These are phyloP conservation scores for Lepus americanus DNA, from an alignment of 2,113 vertebrate species.

Conservation along the genomic window DNA sequence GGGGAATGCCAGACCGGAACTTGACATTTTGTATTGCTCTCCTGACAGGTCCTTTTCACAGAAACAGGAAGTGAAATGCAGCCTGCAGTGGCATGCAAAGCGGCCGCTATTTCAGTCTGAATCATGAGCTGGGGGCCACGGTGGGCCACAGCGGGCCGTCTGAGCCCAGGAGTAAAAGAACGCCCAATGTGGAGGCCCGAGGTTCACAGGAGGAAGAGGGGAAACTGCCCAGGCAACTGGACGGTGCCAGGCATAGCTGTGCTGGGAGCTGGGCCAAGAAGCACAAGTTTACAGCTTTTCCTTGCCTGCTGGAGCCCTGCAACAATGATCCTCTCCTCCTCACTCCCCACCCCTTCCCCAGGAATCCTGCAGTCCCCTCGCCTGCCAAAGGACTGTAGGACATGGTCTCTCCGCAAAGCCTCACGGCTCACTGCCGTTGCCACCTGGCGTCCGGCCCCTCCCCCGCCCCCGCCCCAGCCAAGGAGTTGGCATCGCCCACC, in stretches of 20 bases:
- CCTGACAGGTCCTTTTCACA: constrained; percentile 77
- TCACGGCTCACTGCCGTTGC: background rate
- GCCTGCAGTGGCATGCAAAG: constrained; percentile 78
- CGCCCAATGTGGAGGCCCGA: background rate
- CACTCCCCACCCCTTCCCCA: background rate
- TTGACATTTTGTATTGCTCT: constrained; percentile 76
- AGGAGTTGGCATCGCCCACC: background rate
- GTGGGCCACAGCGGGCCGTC: background rate
- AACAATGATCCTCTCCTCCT: background rate
- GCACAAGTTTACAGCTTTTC: constrained; percentile 23
- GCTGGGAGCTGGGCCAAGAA: background rate
- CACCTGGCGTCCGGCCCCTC: background rate
- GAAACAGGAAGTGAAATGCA: constrained; percentile 84
- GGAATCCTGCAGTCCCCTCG: background rate
- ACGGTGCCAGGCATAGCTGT: background rate
- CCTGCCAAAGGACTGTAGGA: background rate
- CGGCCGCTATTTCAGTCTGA: constrained; percentile 82
- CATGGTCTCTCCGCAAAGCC: background rate
- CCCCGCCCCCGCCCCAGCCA: background rate
- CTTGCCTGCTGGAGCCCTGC: background rate
- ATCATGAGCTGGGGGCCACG: constrained; percentile 63
- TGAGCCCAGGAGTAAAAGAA: constrained; percentile 56
- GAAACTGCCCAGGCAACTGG: background rate
- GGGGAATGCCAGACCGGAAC: constrained; percentile 81
- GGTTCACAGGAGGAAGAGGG: background rate